Evolutionary conservation across 2,113 vertebrate species (phyloP).

Genomic region (Barbus barbus): DNA sequence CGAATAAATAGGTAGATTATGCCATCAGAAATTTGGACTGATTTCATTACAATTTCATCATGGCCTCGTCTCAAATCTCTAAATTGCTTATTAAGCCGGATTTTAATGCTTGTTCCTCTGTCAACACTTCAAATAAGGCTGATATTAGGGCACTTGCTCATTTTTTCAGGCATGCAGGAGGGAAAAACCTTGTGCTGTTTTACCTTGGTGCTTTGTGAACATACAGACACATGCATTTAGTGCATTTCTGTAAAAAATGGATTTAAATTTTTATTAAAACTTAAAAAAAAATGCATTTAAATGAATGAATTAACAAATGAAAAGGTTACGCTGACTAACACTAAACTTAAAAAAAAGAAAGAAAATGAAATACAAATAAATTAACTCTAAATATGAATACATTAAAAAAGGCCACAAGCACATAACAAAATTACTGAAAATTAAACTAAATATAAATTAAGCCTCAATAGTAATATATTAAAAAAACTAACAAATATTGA

Average conservation of each 20-base stretch:
- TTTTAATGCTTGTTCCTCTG: conserved; percentile 65
- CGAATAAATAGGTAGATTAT: conserved; percentile 70
- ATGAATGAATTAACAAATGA: neutral
- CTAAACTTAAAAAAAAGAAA: no score
- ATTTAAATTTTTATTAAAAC: neutral
- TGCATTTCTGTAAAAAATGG: neutral
- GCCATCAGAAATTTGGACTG: conserved; percentile 68
- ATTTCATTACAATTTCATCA: conserved; percentile 75
- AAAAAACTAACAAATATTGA: neutral
- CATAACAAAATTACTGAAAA: neutral
- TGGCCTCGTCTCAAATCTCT: conserved; percentile 65
- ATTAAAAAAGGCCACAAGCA: neutral
- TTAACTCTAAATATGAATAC: neutral
- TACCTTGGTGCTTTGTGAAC: conserved; percentile 28
- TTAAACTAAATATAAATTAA: neutral
- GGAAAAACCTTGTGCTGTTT: conserved; percentile 44
- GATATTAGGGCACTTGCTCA: conserved; percentile 43
- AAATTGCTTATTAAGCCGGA: conserved; percentile 72
- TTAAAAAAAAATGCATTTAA: neutral
- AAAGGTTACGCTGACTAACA: no score
- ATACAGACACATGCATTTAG: neutral
- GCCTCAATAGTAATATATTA: no score
- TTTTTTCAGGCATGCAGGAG: neutral
- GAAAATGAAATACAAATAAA: no score
- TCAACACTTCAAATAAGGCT: conserved; percentile 71